Conservation (phyloP, 2,888 invertebrate species). For the Panopea generosa region DNA sequence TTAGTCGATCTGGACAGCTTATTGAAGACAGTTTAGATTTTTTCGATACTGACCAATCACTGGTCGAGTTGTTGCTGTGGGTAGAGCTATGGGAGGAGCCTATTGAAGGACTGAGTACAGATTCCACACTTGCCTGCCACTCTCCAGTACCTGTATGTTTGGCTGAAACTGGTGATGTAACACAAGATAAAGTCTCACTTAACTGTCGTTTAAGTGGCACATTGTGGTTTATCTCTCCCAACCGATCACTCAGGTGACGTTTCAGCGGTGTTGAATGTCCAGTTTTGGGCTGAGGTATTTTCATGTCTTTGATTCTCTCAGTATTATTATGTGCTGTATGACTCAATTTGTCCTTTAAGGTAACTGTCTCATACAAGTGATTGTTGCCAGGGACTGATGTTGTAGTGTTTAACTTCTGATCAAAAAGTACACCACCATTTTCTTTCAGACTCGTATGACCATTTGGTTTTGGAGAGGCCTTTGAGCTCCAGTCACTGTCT, state of each 20-base stretch:
- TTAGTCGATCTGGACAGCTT: constrained; percentile 52
- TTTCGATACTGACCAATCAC: constrained; percentile 82
- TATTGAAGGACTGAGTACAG: constrained; percentile 79
- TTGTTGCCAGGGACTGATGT: constrained; percentile 79
- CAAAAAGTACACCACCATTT: constrained; percentile 67
- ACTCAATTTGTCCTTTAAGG: constrained; percentile 46
- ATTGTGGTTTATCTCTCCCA: background rate
- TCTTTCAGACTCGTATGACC: background rate
- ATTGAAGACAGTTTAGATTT: background rate
- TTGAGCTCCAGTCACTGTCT: constrained; percentile 64
- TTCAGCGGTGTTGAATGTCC: constrained; percentile 25
- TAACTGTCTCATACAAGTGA: constrained; percentile 66
- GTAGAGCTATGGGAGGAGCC: constrained; percentile 73
- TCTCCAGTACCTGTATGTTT: constrained; percentile 62
- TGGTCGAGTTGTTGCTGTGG: constrained; percentile 83
- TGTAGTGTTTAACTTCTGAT: constrained; percentile 75
- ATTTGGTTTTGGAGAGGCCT: constrained; percentile 13
- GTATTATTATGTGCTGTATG: constrained; percentile 23
- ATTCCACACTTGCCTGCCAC: constrained; percentile 81
- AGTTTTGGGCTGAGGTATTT: constrained; percentile 15
- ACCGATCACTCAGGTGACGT: constrained; percentile 37
- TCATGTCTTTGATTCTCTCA: constrained; percentile 36
- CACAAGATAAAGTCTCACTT: constrained; percentile 45
- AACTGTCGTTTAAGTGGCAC: constrained; percentile 13
- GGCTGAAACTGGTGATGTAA: constrained; percentile 29